These are phyloP conservation scores for Gryllus longicercus DNA, from an alignment of 2,888 invertebrate genomes.

Conservation along the genomic window DNA sequence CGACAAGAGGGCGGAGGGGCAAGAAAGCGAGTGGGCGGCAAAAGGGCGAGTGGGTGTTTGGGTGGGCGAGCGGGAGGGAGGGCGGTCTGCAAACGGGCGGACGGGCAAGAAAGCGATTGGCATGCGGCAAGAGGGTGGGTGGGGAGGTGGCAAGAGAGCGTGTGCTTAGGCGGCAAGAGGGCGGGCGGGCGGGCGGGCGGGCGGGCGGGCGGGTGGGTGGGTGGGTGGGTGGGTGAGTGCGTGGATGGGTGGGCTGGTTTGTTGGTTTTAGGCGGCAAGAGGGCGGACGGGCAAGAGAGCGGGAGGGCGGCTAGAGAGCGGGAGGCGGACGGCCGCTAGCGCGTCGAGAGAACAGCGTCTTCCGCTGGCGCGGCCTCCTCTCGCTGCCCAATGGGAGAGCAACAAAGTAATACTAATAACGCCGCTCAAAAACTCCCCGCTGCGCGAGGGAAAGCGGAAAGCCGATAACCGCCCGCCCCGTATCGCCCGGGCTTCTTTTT, in stretches of 20 bases:
- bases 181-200: not conserved
- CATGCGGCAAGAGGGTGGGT: not conserved
- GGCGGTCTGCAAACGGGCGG: not conserved
- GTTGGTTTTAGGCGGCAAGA: not conserved
- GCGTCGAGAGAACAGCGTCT: no score
- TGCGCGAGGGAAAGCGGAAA: no score
- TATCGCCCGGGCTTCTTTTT: no score
- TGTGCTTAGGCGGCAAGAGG: not conserved
- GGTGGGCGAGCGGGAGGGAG: not conserved
- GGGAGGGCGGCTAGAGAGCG: slow-evolving; percentile 24
- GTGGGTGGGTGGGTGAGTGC: not conserved
- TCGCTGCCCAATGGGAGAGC: no score
- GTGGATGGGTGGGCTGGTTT: not conserved
- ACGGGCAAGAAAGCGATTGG: not conserved
- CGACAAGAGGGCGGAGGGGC: not conserved
- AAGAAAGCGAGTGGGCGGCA: not conserved
- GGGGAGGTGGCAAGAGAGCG: not conserved
- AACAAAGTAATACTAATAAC: no score
- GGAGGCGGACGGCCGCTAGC: slow-evolving; percentile 21
- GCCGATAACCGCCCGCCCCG: no score
- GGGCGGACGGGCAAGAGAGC: not conserved
- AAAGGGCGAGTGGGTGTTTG: not conserved
- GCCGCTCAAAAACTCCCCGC: no score
- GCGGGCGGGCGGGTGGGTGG: not conserved
- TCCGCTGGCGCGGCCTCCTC: no score